These are phyloP conservation scores for Paracentrotus lividus DNA, from an alignment of 53 echinoderm and acorn worm genomes.

Conservation along the genomic window DNA sequence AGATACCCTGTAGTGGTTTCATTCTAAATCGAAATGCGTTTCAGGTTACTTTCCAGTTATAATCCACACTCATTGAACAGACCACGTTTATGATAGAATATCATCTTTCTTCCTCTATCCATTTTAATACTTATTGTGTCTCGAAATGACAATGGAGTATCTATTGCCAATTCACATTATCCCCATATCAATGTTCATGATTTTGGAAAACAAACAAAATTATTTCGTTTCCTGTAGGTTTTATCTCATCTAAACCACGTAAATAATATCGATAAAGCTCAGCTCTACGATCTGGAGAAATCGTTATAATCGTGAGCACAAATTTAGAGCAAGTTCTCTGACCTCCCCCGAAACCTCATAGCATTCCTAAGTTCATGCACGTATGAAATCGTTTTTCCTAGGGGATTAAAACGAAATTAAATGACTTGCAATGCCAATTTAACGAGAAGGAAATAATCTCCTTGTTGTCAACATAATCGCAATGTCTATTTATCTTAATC, in stretches of 20 bases:
- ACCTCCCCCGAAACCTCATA: too few relatives aligned
- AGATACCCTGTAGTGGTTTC: background rate
- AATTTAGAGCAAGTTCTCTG: too few relatives aligned
- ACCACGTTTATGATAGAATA: background rate
- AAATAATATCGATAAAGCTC: slow-evolving; percentile 25
- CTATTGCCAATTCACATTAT: background rate
- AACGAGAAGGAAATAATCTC: too few relatives aligned
- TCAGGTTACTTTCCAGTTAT: background rate
- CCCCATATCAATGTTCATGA: too few relatives aligned
- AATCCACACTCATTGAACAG: background rate
- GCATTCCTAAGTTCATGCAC: too few relatives aligned
- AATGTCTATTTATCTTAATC: too few relatives aligned
- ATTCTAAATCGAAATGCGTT: background rate
- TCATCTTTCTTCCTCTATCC: background rate
- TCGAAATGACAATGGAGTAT: slow-evolving; percentile 45
- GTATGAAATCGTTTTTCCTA: too few relatives aligned
- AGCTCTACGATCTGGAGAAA: too few relatives aligned
- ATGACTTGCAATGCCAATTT: too few relatives aligned
- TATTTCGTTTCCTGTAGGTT: background rate
- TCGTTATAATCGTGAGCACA: too few relatives aligned
- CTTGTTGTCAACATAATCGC: too few relatives aligned
- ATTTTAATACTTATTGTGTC: background rate
- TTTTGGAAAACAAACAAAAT: background rate
- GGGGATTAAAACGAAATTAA: too few relatives aligned
- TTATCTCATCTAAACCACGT: slow-evolving; percentile 34